These are phyloP conservation scores for Notiomystis cincta DNA, from an alignment of 2,113 vertebrate genomes.

Conservation along the genomic window DNA sequence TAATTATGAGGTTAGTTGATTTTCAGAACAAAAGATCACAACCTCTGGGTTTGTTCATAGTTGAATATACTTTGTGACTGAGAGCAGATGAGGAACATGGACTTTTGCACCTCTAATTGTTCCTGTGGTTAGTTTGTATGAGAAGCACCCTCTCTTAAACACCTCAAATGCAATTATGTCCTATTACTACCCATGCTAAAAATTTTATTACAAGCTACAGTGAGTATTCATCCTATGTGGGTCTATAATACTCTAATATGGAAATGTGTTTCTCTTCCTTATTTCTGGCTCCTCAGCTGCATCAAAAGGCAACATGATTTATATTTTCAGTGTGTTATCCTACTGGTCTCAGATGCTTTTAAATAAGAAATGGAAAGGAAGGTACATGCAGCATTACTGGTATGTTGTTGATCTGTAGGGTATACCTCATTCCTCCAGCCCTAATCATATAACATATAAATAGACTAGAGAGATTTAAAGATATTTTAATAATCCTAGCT, in stretches of 20 bases:
- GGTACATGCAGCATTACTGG: background rate
- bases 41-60: background rate
- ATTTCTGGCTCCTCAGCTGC: background rate
- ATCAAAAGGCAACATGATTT: background rate
- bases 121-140: background rate
- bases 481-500: background rate
- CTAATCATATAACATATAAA: background rate
- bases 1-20: slow-evolving; percentile 14
- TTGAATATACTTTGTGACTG: background rate
- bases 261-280: background rate
- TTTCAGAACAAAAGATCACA: background rate
- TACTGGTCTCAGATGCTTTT: background rate
- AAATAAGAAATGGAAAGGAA: background rate
- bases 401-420: background rate
- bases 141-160: background rate
- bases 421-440: background rate
- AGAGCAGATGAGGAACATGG: background rate
- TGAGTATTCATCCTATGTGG: background rate
- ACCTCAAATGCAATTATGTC: background rate
- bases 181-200: slow-evolving; percentile 26
- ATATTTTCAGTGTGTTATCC: background rate
- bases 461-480: background rate
- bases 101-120: background rate
- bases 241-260: background rate
- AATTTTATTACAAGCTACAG: background rate